A percentile compares a stretch with the other conserved stretches of the same genome.
These are phyloP conservation scores for Lethocerus indicus DNA, from an alignment of 1,140 invertebrate species.

Conservation along the genomic window DNA sequence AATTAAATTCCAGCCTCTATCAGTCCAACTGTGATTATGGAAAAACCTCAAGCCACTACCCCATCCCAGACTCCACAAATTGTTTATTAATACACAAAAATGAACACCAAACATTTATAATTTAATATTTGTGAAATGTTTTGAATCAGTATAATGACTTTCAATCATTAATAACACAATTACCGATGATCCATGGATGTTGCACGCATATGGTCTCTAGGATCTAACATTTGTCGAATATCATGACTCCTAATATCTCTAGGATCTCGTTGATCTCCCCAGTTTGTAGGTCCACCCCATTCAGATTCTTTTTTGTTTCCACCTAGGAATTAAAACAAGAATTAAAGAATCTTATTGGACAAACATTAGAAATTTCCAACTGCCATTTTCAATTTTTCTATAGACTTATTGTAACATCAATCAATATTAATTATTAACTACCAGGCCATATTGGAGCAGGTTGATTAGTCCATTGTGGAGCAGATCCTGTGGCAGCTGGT, in stretches of 20 bases:
- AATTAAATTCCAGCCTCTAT: no score
- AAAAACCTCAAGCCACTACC: no score
- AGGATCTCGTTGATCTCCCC: slow-evolving; percentile 33
- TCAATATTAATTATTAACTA: not conserved
- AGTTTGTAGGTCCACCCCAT: slow-evolving; percentile 29
- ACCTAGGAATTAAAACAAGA: not conserved
- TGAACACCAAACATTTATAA: not conserved
- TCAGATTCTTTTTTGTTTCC: slow-evolving; percentile 25
- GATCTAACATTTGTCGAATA: slow-evolving; percentile 31
- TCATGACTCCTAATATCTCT: slow-evolving; percentile 30
- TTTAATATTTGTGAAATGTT: not conserved
- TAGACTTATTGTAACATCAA: not conserved
- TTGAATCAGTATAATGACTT: not conserved
- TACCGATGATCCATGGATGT: slow-evolving; percentile 27
- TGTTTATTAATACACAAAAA: not conserved
- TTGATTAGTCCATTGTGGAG: slow-evolving; percentile 18
- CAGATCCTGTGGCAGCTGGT: slow-evolving; percentile 18
- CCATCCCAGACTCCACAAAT: no score
- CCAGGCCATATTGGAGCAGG: slow-evolving; percentile 19
- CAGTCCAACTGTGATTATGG: no score
- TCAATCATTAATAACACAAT: not conserved
- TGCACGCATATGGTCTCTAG: slow-evolving; percentile 40
- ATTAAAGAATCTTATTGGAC: not conserved
- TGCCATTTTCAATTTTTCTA: not conserved
- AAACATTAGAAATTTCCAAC: not conserved